These are phyloP conservation scores for Euphydryas editha DNA, from an alignment of 2,888 invertebrate genomes.

Conservation along the genomic window DNA sequence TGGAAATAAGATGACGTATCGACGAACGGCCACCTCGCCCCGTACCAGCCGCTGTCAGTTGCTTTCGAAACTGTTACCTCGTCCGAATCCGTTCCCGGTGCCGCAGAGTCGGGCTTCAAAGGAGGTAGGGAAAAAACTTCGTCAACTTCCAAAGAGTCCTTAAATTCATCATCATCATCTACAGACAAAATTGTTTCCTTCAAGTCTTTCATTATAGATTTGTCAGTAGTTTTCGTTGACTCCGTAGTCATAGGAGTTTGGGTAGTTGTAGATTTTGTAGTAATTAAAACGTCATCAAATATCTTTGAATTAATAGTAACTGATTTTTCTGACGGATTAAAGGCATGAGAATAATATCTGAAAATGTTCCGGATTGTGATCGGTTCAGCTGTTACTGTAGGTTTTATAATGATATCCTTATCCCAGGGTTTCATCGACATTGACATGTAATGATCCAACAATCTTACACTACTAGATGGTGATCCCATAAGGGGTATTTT, in stretches of 20 bases:
- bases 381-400: constrained; percentile 68
- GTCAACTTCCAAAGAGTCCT: constrained; percentile 74
- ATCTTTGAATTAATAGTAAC: constrained; percentile 59
- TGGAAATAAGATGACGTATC: constrained; percentile 86
- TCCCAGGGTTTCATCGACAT: constrained; percentile 71
- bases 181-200: constrained; percentile 74
- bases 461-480: constrained; percentile 61
- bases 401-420: constrained; percentile 69
- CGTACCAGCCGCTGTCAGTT: constrained; percentile 82
- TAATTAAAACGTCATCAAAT: constrained; percentile 69
- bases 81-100: constrained; percentile 61
- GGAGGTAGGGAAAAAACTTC: constrained; percentile 77
- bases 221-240: constrained; percentile 56
- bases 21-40: constrained; percentile 85
- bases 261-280: constrained; percentile 63
- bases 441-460: constrained; percentile 65
- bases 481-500: constrained; percentile 61
- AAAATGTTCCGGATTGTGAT: constrained; percentile 64
- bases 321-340: constrained; percentile 60
- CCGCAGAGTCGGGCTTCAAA: constrained; percentile 64
- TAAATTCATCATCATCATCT: constrained; percentile 77
- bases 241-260: constrained; percentile 56
- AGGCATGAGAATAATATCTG: constrained; percentile 63
- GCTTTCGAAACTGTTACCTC: constrained; percentile 76
- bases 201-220: constrained; percentile 66